phyloP scores from a whole-genome alignment of 2,888 invertebrate species.

The Sinelater perroti region DNA sequence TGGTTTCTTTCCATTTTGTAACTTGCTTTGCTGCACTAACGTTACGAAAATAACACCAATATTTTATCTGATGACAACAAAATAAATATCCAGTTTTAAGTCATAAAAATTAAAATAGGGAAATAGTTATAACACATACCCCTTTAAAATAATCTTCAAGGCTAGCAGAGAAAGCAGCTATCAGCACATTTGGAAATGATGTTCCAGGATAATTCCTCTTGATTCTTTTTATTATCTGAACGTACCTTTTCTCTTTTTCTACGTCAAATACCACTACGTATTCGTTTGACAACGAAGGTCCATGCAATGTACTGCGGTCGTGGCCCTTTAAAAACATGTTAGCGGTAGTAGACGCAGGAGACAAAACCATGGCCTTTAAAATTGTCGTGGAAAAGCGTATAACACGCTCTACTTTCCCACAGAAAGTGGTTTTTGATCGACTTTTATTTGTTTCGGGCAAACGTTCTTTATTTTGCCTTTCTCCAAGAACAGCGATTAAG shows the following conservation, averaged over 20 bases:
- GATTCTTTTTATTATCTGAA: slow-evolving; percentile 31
- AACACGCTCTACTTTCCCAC: too few species aligned
- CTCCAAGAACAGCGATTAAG: slow-evolving; percentile 43
- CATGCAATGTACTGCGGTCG: slow-evolving; percentile 12
- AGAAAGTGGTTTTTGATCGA: too few species aligned
- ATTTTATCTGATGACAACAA: too few species aligned
- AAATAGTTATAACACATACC: too few species aligned
- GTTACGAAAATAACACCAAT: too few species aligned
- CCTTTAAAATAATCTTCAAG: slow-evolving; percentile 46
- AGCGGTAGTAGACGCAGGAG: neutral
- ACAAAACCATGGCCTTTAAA: neutral
- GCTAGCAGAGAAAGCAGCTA: slow-evolving; percentile 31
- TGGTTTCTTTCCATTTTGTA: too few species aligned
- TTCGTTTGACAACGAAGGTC: slow-evolving; percentile 1
- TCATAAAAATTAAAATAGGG: too few species aligned
- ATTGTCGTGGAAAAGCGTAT: too few species aligned
- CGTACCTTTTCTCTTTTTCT: slow-evolving; percentile 5
- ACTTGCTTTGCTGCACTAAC: too few species aligned
- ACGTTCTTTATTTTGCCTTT: too few species aligned
- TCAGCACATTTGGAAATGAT: slow-evolving; percentile 37
- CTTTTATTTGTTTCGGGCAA: too few species aligned
- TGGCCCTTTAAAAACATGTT: neutral
- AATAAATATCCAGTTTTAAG: too few species aligned
- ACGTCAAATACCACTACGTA: neutral
- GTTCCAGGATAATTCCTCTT: slow-evolving; percentile 28